phyloP scores from a whole-genome alignment of 1,140 invertebrate genomes.

The Frieseomelitta varia region DNA sequence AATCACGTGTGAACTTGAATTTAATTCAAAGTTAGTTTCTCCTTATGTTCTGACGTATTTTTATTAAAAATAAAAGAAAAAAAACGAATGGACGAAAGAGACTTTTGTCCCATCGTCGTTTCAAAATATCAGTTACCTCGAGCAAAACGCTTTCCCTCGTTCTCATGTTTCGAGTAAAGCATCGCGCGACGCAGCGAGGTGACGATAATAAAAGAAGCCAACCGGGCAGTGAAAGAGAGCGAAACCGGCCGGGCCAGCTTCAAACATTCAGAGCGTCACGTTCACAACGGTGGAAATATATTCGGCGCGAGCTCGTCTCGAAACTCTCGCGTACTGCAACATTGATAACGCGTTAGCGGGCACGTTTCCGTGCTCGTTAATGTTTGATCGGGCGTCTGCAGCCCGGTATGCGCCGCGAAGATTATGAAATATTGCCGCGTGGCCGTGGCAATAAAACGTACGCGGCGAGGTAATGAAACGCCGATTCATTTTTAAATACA shows the following conservation, averaged over 20 bases:
- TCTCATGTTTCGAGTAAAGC: neutral
- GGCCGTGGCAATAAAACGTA: neutral
- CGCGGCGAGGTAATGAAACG: neutral
- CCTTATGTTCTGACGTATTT: too few relatives aligned
- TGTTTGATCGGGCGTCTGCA: neutral
- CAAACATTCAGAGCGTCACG: constrained; percentile 10
- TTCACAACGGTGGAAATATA: neutral
- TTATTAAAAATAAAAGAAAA: too few relatives aligned
- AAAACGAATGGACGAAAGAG: too few relatives aligned
- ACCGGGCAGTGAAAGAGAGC: neutral
- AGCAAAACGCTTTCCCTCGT: neutral
- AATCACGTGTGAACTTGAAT: too few relatives aligned
- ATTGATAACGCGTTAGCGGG: neutral
- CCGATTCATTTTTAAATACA: neutral
- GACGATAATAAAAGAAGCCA: neutral
- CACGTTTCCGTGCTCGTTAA: neutral
- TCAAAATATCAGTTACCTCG: too few relatives aligned
- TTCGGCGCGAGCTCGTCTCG: neutral
- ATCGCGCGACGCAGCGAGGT: too few relatives aligned
- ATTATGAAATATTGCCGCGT: neutral
- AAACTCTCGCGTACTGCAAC: neutral
- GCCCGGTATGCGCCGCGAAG: neutral
- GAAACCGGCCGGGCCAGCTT: neutral
- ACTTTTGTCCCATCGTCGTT: too few relatives aligned
- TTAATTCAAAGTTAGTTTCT: too few relatives aligned